These are phyloP conservation scores for Drosophila sproati DNA, from an alignment of 1,140 invertebrate species.

Conservation along the genomic window DNA sequence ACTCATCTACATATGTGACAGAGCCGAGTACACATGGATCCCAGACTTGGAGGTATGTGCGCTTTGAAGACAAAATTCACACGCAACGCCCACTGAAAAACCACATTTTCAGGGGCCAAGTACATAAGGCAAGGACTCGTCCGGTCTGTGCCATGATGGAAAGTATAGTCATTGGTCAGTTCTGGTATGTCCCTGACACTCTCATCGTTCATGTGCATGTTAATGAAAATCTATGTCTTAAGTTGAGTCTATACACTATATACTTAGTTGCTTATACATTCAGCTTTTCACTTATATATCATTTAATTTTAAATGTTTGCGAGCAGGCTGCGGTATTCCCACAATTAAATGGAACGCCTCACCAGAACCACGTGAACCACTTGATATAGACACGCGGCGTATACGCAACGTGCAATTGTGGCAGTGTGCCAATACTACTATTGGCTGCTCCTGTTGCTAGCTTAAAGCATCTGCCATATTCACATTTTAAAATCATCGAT, in stretches of 20 bases:
- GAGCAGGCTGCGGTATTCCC: slow-evolving; percentile 58
- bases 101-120: slow-evolving; percentile 13
- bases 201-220: slow-evolving; percentile 44
- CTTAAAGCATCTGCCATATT: slow-evolving; percentile 61
- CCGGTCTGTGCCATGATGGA: slow-evolving; percentile 3
- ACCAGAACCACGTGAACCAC: not conserved
- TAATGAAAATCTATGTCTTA: slow-evolving; percentile 63
- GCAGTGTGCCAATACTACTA: slow-evolving; percentile 7
- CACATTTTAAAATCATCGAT: slow-evolving; percentile 72
- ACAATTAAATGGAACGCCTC: slow-evolving; percentile 66
- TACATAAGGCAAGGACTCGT: slow-evolving; percentile 60
- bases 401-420: slow-evolving; percentile 49
- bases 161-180: slow-evolving; percentile 9
- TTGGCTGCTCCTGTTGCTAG: slow-evolving; percentile 25
- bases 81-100: slow-evolving; percentile 39
- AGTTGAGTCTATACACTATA: slow-evolving; percentile 4
- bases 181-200: slow-evolving; percentile 35
- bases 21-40: not conserved
- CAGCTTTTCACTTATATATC: slow-evolving; percentile 36
- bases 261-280: slow-evolving; percentile 53
- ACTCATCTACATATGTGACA: slow-evolving; percentile 7
- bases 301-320: slow-evolving; percentile 48
- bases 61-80: slow-evolving; percentile 55
- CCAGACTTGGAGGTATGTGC: slow-evolving; percentile 22
- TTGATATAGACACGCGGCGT: slow-evolving; percentile 37